A percentile compares a stretch with the other conserved stretches of the same genome.
These are phyloP conservation scores for Malurus splendens DNA, from an alignment of 2,797 vertebrate genomes.

Conservation along the genomic window DNA sequence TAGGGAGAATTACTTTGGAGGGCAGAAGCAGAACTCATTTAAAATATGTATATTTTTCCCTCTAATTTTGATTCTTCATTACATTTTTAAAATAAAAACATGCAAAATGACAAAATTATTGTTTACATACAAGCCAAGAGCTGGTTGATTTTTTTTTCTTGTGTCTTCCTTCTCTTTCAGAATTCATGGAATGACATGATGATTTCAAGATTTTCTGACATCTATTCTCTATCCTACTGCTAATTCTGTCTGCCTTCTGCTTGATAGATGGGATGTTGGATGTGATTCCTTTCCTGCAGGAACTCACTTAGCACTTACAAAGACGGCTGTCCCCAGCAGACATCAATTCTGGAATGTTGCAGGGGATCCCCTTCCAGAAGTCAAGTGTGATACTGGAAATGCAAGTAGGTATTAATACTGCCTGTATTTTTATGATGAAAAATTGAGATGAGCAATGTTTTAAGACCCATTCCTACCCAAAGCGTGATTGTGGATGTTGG, in stretches of 20 bases:
- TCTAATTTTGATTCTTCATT: neutral
- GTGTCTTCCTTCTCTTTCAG: neutral
- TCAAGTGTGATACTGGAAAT: slow-evolving; percentile 51
- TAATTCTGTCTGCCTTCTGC: neutral
- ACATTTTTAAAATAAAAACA: neutral
- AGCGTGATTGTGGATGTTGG: neutral
- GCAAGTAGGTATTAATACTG: slow-evolving; percentile 56
- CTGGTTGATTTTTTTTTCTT: neutral
- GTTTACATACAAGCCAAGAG: neutral
- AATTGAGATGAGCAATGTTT: slow-evolving; percentile 9
- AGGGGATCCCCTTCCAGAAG: slow-evolving; percentile 65
- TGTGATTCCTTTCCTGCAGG: slow-evolving; percentile 16
- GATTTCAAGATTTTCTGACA: neutral
- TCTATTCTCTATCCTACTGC: neutral
- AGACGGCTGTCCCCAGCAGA: slow-evolving; percentile 23
- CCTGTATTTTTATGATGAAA: slow-evolving; percentile 38
- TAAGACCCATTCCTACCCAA: neutral
- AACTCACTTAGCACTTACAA: slow-evolving; percentile 28
- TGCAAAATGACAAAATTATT: neutral
- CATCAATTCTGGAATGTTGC: slow-evolving; percentile 46
- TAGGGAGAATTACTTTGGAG: accelerated
- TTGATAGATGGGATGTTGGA: slow-evolving; percentile 27
- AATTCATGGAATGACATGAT: neutral
- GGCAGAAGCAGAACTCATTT: neutral
- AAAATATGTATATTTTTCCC: neutral